Evolutionary conservation across 1,140 invertebrate species (phyloP).

Genomic region (Phthorimaea operculella): DNA sequence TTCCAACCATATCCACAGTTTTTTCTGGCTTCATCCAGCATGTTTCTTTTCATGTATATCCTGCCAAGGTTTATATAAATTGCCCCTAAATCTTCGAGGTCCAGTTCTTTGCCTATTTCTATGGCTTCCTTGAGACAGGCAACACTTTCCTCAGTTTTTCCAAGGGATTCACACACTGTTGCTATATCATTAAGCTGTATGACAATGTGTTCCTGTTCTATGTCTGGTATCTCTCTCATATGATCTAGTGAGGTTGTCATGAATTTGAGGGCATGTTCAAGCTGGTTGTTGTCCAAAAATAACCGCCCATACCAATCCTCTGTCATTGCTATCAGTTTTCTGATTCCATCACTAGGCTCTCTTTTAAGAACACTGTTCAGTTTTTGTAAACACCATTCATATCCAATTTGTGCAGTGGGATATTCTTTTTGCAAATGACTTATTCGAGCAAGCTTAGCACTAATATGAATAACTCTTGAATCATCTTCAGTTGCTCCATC

Average conservation of each 20-base stretch:
- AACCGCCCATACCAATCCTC: constrained; percentile 87
- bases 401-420: constrained; percentile 78
- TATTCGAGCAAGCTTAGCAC: constrained; percentile 80
- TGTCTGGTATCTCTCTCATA: constrained; percentile 74
- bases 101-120: constrained; percentile 72
- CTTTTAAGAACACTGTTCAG: constrained; percentile 70
- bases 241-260: constrained; percentile 78
- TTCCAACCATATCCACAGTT: constrained; percentile 77
- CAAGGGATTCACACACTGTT: constrained; percentile 75
- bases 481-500: constrained; percentile 78
- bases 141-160: constrained; percentile 76
- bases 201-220: constrained; percentile 77
- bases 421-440: constrained; percentile 73
- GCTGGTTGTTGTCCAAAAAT: constrained; percentile 73
- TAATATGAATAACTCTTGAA: constrained; percentile 73
- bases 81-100: constrained; percentile 76
- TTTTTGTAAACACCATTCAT: constrained; percentile 79
- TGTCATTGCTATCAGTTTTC: constrained; percentile 75
- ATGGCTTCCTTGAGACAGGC: constrained; percentile 78
- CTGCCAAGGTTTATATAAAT: constrained; percentile 88
- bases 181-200: constrained; percentile 89
- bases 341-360: constrained; percentile 67
- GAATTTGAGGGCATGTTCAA: constrained; percentile 73
- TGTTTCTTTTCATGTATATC: constrained; percentile 77
- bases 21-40: constrained; percentile 77